phyloP scores from a whole-genome alignment of 37 sponge, comb jelly and placozoan genomes.

The Aplysina aerophoba region DNA sequence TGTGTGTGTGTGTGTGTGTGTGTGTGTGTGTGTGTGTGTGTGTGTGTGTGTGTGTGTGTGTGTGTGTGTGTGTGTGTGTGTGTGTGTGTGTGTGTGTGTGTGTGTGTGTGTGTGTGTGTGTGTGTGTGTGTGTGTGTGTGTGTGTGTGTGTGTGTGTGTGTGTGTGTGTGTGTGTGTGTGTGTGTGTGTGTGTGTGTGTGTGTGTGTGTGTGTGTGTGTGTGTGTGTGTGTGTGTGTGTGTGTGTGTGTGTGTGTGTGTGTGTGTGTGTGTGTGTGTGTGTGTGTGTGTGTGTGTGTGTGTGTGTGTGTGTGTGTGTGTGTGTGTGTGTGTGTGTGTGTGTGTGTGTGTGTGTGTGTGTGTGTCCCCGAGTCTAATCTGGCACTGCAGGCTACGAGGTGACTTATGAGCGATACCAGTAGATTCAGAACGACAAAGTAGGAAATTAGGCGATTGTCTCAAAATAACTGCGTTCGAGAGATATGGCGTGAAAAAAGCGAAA shows the following conservation, averaged over 20 bases:
- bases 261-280: not conserved
- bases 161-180: conserved; percentile 16
- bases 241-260: not conserved
- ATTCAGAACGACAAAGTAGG: too few species aligned
- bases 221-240: not conserved
- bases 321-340: too few species aligned
- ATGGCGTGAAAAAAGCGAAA: too few species aligned
- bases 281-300: too few species aligned
- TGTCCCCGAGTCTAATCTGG: too few species aligned
- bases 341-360: too few species aligned
- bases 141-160: conserved; percentile 36
- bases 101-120: conserved; percentile 34
- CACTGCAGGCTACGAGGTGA: too few species aligned
- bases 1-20: conserved; percentile 49
- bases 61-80: conserved; percentile 44
- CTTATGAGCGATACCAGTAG: too few species aligned
- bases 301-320: too few species aligned
- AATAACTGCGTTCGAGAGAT: too few species aligned
- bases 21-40: conserved; percentile 39
- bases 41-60: conserved; percentile 50
- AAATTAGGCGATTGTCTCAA: too few species aligned
- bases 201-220: not conserved
- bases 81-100: conserved; percentile 55
- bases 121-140: conserved; percentile 36
- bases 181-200: not conserved